Evolutionary conservation across 2,888 invertebrate genomes (phyloP).

Genomic region (Apodemia hepburni): DNA sequence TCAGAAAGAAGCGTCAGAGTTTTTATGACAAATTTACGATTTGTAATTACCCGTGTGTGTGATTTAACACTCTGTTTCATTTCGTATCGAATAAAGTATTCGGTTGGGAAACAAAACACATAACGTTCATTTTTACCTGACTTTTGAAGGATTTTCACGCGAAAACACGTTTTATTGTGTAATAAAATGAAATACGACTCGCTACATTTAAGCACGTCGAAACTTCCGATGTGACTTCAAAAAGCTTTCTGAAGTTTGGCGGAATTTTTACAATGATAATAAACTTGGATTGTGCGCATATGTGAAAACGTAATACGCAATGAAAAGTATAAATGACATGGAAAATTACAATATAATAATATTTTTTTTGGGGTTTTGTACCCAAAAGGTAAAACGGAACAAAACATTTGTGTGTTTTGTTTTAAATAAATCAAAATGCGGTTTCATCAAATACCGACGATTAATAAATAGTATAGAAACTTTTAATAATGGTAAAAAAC

Average conservation of each 20-base stretch:
- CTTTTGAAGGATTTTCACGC: slow-evolving; percentile 4
- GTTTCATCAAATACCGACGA: too few relatives aligned
- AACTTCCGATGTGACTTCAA: slow-evolving; percentile 12
- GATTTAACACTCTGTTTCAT: neutral
- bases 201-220: slow-evolving; percentile 11
- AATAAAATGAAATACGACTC: slow-evolving; percentile 7
- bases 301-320: neutral
- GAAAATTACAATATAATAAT: too few relatives aligned
- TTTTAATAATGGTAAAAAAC: too few relatives aligned
- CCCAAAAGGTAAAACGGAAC: too few relatives aligned
- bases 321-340: too few relatives aligned
- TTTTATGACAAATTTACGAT: too few relatives aligned
- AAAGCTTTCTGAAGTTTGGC: slow-evolving; percentile 8
- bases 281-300: neutral
- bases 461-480: too few relatives aligned
- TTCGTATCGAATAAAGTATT: slow-evolving; percentile 4
- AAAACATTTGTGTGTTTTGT: too few relatives aligned
- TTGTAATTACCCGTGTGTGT: too few relatives aligned
- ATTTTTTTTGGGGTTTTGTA: too few relatives aligned
- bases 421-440: too few relatives aligned
- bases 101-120: neutral
- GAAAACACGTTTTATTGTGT: slow-evolving; percentile 8
- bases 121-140: slow-evolving; percentile 12
- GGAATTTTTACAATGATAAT: slow-evolving; percentile 9
- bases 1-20: too few relatives aligned